Conservation (phyloP, 2,888 invertebrate species). For the Yponomeuta sedellus region DNA sequence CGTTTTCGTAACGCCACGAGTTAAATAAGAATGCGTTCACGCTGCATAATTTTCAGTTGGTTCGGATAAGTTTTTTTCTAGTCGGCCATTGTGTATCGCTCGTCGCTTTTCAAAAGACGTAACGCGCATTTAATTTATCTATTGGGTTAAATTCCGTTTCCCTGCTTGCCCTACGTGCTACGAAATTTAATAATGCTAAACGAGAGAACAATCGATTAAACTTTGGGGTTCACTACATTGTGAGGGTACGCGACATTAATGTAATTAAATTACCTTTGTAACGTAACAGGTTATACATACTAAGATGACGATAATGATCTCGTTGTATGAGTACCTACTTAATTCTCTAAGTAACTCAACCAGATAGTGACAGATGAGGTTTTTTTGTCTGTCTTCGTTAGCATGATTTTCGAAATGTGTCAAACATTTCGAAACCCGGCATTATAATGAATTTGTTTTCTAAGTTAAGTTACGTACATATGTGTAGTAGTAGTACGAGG, state of each 20-base stretch:
- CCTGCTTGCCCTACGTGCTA: conserved; percentile 28
- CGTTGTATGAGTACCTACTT: background rate
- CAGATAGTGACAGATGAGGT: too few relatives aligned
- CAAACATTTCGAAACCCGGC: too few relatives aligned
- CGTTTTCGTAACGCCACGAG: conserved; percentile 41
- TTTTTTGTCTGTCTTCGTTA: too few relatives aligned
- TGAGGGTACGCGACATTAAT: conserved; percentile 2
- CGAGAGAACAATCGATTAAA: conserved; percentile 15
- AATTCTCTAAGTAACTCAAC: too few relatives aligned
- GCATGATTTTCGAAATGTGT: too few relatives aligned
- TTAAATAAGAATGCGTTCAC: conserved; percentile 63
- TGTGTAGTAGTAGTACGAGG: too few relatives aligned
- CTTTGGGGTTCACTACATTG: conserved; percentile 13
- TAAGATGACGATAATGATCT: conserved; percentile 10
- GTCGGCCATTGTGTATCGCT: conserved; percentile 35
- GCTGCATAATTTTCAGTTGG: conserved; percentile 55
- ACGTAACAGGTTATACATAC: conserved; percentile 12
- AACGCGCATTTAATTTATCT: conserved; percentile 51
- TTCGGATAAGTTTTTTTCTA: conserved; percentile 33
- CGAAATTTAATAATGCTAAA: conserved; percentile 26
- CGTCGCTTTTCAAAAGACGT: conserved; percentile 39
- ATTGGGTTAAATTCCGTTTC: conserved; percentile 29
- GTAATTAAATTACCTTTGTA: conserved; percentile 11
- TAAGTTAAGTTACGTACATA: too few relatives aligned
- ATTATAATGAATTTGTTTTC: too few relatives aligned